phyloP scores from a whole-genome alignment of 2,797 vertebrate genomes.

The Enteromius viviparus region DNA sequence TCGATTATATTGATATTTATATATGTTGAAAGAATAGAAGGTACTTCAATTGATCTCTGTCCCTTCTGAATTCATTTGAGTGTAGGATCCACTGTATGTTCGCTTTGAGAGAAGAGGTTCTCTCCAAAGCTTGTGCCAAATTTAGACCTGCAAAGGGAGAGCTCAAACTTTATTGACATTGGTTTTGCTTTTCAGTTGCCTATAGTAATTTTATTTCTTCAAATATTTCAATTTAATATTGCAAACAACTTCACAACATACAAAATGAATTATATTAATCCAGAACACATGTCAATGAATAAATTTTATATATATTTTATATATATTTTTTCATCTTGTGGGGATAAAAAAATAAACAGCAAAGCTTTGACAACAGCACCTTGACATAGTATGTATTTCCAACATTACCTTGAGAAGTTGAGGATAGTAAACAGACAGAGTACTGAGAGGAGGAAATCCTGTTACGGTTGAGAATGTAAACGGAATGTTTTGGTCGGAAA shows the following conservation, averaged over 20 bases:
- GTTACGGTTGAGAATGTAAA: constrained; percentile 98
- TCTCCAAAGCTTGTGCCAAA: constrained; percentile 53
- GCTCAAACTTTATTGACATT: constrained; percentile 84
- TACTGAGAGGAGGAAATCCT: constrained; percentile 94
- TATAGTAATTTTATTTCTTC: constrained; percentile 92
- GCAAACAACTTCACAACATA: constrained; percentile 98
- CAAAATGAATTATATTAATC: constrained; percentile 92
- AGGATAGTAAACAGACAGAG: constrained; percentile 99
- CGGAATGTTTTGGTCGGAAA: constrained; percentile 96
- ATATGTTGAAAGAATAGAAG: neutral
- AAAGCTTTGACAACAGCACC: constrained; percentile 99
- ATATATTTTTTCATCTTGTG: constrained; percentile 82
- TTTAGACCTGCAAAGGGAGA: constrained; percentile 71
- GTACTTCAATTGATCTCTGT: neutral
- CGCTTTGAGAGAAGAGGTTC: constrained; percentile 25
- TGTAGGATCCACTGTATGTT: constrained; percentile 25
- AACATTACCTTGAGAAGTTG: constrained; percentile 97
- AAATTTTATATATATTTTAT: constrained; percentile 74
- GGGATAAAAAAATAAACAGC: constrained; percentile 94
- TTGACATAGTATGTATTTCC: constrained; percentile 99
- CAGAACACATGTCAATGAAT: constrained; percentile 88
- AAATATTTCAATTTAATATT: constrained; percentile 95
- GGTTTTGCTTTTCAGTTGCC: constrained; percentile 91
- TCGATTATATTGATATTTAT: neutral
- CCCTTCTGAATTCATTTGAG: constrained; percentile 8